Evolutionary conservation across 2,888 invertebrate genomes (phyloP).

Genomic region (Caenorhabditis sp.): DNA sequence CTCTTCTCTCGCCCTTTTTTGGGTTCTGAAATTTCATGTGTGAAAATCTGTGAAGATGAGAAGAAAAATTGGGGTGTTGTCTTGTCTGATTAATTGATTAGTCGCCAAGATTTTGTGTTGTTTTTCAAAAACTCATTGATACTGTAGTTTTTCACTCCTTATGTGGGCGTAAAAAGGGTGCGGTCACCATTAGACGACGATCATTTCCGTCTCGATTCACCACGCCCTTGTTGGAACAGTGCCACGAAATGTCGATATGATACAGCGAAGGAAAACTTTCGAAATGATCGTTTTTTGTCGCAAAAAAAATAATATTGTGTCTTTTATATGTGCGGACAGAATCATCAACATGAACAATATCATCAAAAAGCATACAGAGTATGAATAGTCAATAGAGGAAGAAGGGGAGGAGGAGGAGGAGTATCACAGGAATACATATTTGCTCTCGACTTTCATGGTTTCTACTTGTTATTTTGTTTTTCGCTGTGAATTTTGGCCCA

Average conservation of each 20-base stretch:
- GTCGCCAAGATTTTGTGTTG: background rate
- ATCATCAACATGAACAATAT: background rate
- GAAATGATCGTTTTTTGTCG: too few species aligned
- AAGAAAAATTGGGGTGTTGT: background rate
- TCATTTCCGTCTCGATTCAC: too few species aligned
- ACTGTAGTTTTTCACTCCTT: too few species aligned
- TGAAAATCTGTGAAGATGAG: background rate
- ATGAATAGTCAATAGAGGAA: background rate
- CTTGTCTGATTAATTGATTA: background rate
- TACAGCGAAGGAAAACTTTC: too few species aligned
- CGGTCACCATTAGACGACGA: too few species aligned
- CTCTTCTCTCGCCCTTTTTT: too few species aligned
- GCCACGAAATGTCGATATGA: too few species aligned
- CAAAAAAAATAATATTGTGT: background rate
- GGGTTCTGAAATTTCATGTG: constrained; percentile 1
- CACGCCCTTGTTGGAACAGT: too few species aligned
- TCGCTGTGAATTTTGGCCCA: too few species aligned
- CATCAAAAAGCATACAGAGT: background rate
- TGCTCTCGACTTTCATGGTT: background rate
- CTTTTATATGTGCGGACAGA: background rate
- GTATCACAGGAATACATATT: background rate
- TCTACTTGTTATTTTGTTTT: background rate
- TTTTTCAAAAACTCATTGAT: too few species aligned
- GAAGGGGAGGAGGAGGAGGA: too few species aligned
- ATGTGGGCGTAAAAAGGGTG: too few species aligned